Percentiles rank a stretch among this genome's conserved stretches.
Evolutionary conservation across 2,113 vertebrate genomes (phyloP).

Genomic region (Eolophus roseicapilla): DNA sequence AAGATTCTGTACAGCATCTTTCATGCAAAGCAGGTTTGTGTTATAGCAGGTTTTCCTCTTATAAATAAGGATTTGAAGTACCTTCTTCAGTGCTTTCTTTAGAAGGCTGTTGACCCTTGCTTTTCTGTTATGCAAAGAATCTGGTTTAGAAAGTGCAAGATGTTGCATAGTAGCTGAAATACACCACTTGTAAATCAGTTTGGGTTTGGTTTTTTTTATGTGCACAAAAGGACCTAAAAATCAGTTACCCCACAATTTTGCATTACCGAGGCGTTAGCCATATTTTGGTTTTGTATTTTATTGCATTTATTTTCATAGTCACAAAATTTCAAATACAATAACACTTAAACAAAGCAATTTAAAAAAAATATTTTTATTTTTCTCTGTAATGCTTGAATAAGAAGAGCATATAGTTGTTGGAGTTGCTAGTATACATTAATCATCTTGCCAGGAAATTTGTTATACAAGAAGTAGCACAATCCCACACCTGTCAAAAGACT

Average conservation of each 20-base stretch:
- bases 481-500: not conserved
- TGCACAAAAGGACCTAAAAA: not conserved
- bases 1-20: not conserved
- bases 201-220: not conserved
- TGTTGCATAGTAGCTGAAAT: not conserved
- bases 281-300: not conserved
- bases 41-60: not conserved
- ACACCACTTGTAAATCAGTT: not conserved
- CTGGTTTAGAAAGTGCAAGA: not conserved
- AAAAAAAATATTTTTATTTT: not conserved
- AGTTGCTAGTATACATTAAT: not conserved
- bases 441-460: conserved; percentile 10
- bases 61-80: not conserved
- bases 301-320: not conserved
- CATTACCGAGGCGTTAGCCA: not conserved
- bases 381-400: not conserved
- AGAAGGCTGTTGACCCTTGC: not conserved
- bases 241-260: not conserved
- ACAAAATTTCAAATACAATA: not conserved
- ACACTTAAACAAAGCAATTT: not conserved
- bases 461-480: not conserved
- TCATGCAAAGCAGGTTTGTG: not conserved
- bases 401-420: not conserved
- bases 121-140: not conserved
- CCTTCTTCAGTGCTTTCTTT: not conserved